A percentile compares a stretch with the other conserved stretches of the same genome.
phyloP scores from a whole-genome alignment of 2,113 vertebrate species.

The Phaethon lepturus region DNA sequence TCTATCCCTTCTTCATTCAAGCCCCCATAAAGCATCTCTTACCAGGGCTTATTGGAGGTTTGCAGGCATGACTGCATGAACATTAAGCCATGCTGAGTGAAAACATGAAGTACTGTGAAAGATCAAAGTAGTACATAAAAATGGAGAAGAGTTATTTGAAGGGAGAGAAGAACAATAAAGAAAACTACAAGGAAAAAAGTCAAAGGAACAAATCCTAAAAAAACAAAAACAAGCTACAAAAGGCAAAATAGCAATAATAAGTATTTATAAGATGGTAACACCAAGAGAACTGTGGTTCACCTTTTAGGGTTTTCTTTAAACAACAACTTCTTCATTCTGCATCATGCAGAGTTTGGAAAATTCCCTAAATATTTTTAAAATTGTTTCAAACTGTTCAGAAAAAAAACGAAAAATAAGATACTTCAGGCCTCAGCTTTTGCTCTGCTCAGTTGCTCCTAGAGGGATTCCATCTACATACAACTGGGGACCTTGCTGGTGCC shows the following conservation, averaged over 20 bases:
- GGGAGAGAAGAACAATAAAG: background rate
- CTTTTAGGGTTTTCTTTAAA: background rate
- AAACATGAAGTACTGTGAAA: background rate
- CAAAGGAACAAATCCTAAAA: background rate
- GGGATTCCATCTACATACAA: background rate
- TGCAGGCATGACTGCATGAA: background rate
- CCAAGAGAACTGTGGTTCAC: background rate
- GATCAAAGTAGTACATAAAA: background rate
- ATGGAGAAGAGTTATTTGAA: background rate
- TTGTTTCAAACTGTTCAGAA: background rate
- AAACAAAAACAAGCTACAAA: background rate
- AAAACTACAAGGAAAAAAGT: background rate
- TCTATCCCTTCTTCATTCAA: background rate
- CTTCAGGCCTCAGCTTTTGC: background rate
- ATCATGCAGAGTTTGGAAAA: background rate
- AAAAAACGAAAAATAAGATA: background rate
- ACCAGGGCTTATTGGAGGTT: background rate
- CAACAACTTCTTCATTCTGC: background rate
- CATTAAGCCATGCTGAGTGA: background rate
- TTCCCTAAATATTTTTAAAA: background rate
- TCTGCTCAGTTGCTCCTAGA: background rate
- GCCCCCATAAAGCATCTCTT: background rate
- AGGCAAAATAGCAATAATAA: background rate
- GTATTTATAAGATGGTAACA: background rate
- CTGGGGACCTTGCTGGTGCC: background rate